phyloP scores from a whole-genome alignment of 2,888 invertebrate genomes.

The Unio delphinus region DNA sequence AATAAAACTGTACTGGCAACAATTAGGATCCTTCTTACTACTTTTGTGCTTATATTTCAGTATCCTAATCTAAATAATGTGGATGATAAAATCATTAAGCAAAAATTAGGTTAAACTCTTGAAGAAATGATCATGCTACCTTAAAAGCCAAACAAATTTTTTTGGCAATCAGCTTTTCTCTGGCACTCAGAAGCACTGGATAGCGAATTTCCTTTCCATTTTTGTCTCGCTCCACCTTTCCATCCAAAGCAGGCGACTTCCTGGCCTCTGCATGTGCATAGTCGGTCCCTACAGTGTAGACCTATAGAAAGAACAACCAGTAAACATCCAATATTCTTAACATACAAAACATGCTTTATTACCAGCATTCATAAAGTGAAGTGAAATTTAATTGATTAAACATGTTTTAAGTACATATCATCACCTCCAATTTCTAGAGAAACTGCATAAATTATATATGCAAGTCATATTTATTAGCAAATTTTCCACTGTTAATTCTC shows the following conservation, averaged over 20 bases:
- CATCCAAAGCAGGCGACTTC: constrained; percentile 98
- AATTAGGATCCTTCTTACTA: too few species aligned
- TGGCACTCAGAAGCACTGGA: constrained; percentile 96
- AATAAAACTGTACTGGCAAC: too few species aligned
- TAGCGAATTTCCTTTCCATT: constrained; percentile 98
- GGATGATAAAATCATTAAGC: background rate
- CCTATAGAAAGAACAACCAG: constrained; percentile 75
- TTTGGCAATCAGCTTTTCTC: constrained; percentile 96
- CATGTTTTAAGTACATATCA: too few species aligned
- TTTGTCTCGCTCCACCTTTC: constrained; percentile 97
- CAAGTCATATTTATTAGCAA: too few species aligned
- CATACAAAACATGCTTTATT: too few species aligned
- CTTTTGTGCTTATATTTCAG: background rate
- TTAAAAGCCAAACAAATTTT: constrained; percentile 86
- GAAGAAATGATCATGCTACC: constrained; percentile 49
- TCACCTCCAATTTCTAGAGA: too few species aligned
- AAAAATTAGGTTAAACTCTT: background rate
- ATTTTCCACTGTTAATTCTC: too few species aligned
- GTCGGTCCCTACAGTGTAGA: constrained; percentile 99
- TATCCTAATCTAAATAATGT: background rate
- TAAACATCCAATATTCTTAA: too few species aligned
- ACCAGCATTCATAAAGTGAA: too few species aligned
- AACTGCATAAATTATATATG: too few species aligned
- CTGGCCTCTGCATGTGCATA: constrained; percentile 99
- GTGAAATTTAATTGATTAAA: too few species aligned